Conservation (phyloP, 2,888 invertebrate genomes). For the Ichneumoninae sp. region DNA sequence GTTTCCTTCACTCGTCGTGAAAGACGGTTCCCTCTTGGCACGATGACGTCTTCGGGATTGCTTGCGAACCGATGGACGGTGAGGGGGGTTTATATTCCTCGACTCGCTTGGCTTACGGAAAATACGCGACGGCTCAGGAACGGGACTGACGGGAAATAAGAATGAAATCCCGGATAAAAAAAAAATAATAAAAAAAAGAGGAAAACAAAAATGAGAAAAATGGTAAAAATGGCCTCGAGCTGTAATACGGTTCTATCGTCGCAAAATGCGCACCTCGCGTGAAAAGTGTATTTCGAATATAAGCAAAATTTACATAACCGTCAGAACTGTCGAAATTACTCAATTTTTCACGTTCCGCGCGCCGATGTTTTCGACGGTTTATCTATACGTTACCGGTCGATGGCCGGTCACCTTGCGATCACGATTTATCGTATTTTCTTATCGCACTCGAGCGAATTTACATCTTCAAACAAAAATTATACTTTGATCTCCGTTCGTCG, state of each 20-base stretch:
- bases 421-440: background rate
- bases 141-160: constrained; percentile 21
- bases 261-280: background rate
- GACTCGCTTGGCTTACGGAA: constrained; percentile 42
- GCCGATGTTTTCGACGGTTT: background rate
- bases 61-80: constrained; percentile 36
- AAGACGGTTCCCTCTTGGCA: constrained; percentile 39
- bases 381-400: background rate
- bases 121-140: constrained; percentile 42
- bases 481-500: background rate
- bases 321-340: background rate
- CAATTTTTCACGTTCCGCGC: background rate
- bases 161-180: constrained; percentile 16
- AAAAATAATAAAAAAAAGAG: background rate
- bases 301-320: background rate
- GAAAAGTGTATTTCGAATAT: background rate
- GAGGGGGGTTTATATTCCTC: constrained; percentile 21
- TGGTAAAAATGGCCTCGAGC: background rate
- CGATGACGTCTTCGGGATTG: constrained; percentile 42
- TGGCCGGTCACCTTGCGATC: background rate
- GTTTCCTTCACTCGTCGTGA: constrained; percentile 44
- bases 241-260: background rate
- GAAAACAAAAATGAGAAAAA: background rate
- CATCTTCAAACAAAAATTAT: background rate
- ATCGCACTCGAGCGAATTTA: background rate